phyloP scores from a whole-genome alignment of 2,113 vertebrate species.

The Oryzias melastigma region DNA sequence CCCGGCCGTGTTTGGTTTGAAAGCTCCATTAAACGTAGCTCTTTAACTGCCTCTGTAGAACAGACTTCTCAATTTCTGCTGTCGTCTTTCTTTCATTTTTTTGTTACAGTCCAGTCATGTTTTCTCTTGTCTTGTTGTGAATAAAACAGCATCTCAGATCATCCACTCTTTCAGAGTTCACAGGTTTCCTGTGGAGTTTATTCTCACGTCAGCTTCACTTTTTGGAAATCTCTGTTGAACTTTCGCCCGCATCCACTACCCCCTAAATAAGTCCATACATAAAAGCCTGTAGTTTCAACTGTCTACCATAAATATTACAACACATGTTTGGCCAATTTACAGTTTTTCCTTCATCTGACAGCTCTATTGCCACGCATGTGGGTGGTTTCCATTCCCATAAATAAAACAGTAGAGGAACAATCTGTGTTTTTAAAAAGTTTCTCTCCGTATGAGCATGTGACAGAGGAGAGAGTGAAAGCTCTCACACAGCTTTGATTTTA shows the following conservation, averaged over 20 bases:
- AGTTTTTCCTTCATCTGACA: conserved; percentile 57
- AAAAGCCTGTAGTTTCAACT: conserved; percentile 31
- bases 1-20: no score
- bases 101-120: no score
- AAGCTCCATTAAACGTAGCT: no score
- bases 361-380: conserved; percentile 56
- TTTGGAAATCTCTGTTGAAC: no score
- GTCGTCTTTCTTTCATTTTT: no score
- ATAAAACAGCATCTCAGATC: no score
- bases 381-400: conserved; percentile 54
- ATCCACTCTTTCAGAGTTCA: no score
- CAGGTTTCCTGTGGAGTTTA: no score
- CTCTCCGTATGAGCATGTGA: conserved; percentile 41
- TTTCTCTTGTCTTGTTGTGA: no score
- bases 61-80: no score
- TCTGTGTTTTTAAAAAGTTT: conserved; percentile 31
- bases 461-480: conserved; percentile 40
- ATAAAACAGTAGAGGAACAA: conserved; percentile 65
- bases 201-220: no score
- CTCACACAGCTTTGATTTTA: conserved; percentile 57
- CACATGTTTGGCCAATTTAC: conserved; percentile 61
- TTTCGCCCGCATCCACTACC: conserved; percentile 15
- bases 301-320: conserved; percentile 67
- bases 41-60: no score
- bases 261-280: conserved; percentile 29